Percentiles rank a stretch among this genome's conserved stretches.
phyloP scores from a whole-genome alignment of 2,888 invertebrate species.

The Hetaerina titia region DNA sequence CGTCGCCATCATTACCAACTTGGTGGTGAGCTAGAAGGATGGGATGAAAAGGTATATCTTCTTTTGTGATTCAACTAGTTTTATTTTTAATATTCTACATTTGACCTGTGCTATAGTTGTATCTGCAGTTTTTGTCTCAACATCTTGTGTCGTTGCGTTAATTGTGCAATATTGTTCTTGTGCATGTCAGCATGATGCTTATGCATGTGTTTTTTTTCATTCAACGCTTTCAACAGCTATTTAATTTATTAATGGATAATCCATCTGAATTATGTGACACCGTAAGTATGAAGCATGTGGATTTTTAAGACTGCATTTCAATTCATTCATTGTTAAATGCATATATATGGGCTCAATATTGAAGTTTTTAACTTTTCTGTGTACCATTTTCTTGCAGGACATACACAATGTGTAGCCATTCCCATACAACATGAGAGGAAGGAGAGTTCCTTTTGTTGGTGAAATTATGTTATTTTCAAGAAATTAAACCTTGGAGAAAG shows the following conservation, averaged over 20 bases:
- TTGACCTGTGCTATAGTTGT: not conserved
- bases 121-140: not conserved
- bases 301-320: not conserved
- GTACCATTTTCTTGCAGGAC: not conserved
- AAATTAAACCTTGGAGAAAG: not conserved
- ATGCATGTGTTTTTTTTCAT: constrained; percentile 59
- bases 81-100: not conserved
- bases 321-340: not conserved
- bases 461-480: not conserved
- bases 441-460: not conserved
- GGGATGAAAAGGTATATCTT: constrained; percentile 72
- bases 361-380: not conserved
- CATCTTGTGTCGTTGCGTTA: not conserved
- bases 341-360: not conserved
- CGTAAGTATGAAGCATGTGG: not conserved
- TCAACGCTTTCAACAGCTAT: constrained; percentile 47
- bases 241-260: constrained; percentile 48
- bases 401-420: constrained; percentile 53
- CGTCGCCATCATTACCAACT: constrained; percentile 95
- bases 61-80: not conserved
- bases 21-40: constrained; percentile 83
- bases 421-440: not conserved
- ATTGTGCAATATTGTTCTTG: not conserved
- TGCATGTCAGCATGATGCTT: constrained; percentile 28
- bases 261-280: constrained; percentile 15